Evolutionary conservation across 2,888 invertebrate species (phyloP).

Genomic region (Cephus nigrinus): DNA sequence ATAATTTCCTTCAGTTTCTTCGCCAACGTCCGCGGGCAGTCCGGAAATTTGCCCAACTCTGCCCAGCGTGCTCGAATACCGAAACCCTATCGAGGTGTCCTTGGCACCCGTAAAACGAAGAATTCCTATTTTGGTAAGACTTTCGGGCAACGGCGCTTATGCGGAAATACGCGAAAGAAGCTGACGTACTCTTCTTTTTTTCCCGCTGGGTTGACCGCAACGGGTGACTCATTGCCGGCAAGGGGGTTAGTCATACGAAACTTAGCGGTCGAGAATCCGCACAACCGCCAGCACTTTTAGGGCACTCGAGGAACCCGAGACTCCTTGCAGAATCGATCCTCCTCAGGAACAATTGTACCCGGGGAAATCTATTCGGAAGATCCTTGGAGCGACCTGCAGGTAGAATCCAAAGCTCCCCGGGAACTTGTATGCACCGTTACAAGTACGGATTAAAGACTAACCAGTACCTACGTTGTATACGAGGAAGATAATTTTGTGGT

Average conservation of each 20-base stretch:
- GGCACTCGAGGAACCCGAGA: conserved; percentile 48
- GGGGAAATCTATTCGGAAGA: not conserved
- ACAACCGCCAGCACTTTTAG: conserved; percentile 62
- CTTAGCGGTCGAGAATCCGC: conserved; percentile 54
- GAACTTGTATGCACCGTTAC: not conserved
- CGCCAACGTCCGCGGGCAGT: not conserved
- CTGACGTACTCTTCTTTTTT: not conserved
- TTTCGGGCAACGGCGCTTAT: not conserved
- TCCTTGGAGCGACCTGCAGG: not conserved
- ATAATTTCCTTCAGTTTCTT: not conserved
- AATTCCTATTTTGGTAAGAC: not conserved
- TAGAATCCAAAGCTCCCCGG: not conserved
- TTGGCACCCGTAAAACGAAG: too few species aligned
- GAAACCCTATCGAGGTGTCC: too few species aligned
- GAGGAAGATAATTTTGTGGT: not conserved
- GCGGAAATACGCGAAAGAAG: not conserved
- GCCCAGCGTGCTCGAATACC: too few species aligned
- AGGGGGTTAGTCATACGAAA: conserved; percentile 58
- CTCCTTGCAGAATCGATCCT: conserved; percentile 12
- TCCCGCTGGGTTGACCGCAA: not conserved
- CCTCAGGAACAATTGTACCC: not conserved
- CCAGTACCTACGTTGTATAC: not conserved
- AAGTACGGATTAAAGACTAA: not conserved
- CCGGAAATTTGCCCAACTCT: not conserved
- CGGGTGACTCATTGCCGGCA: conserved; percentile 32